These are phyloP conservation scores for Spisula solida DNA, from an alignment of 2,888 invertebrate species.

Conservation along the genomic window DNA sequence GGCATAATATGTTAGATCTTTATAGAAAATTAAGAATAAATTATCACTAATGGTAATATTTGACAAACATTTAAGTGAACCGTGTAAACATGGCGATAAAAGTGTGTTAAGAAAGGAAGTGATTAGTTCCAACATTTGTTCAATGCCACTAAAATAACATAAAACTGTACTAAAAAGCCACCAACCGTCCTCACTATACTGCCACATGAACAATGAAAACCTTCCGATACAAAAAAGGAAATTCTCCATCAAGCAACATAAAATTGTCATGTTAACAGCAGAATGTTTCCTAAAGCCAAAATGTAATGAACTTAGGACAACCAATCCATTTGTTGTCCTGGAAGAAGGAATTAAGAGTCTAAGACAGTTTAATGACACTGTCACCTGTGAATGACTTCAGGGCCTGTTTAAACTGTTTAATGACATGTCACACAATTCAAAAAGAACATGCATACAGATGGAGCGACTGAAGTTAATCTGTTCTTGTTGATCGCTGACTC, in stretches of 20 bases:
- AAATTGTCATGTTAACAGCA: neutral
- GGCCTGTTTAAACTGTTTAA: neutral
- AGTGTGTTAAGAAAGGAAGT: constrained; percentile 13
- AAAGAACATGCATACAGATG: neutral
- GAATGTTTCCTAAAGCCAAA: neutral
- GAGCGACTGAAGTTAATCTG: neutral
- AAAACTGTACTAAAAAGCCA: constrained; percentile 5
- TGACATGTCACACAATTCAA: constrained; percentile 1
- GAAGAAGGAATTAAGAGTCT: constrained; percentile 6
- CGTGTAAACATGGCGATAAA: constrained; percentile 10
- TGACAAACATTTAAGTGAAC: constrained; percentile 12
- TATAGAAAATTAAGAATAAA: constrained; percentile 6
- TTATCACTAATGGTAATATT: constrained; percentile 3
- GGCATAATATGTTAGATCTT: neutral
- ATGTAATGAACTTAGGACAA: neutral
- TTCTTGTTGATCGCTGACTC: neutral
- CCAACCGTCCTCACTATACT: neutral
- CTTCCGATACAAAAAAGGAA: neutral
- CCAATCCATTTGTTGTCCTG: neutral
- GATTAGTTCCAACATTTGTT: constrained; percentile 5
- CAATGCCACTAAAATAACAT: neutral
- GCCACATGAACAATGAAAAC: neutral
- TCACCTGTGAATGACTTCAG: constrained; percentile 11
- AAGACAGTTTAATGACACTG: neutral
- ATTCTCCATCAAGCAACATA: neutral